These are phyloP conservation scores for Leptura quadrifasciata DNA, from an alignment of 2,888 invertebrate genomes.

Conservation along the genomic window DNA sequence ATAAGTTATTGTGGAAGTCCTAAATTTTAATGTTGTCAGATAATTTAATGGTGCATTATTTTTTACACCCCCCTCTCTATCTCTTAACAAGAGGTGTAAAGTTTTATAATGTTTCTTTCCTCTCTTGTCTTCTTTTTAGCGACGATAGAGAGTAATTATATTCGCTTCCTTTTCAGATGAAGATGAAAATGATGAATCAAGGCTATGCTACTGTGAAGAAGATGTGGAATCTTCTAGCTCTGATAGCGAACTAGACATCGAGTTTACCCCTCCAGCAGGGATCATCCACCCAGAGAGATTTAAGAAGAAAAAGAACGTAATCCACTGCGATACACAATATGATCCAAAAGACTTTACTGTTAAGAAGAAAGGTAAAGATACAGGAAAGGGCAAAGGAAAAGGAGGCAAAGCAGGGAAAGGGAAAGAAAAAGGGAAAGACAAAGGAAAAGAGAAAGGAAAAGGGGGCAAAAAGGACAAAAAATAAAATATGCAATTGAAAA, in stretches of 20 bases:
- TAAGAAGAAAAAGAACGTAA: conserved; percentile 71
- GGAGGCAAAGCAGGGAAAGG: conserved; percentile 46
- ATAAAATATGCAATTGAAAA: conserved; percentile 28
- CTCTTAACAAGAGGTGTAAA: too few relatives aligned
- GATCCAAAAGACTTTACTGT: conserved; percentile 73
- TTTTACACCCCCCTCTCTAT: too few relatives aligned
- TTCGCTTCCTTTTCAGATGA: conserved; percentile 11
- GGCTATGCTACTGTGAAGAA: conserved; percentile 58
- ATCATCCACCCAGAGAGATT: conserved; percentile 79
- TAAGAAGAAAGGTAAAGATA: conserved; percentile 52
- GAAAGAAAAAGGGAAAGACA: conserved; percentile 37
- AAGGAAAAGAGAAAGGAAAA: too few relatives aligned
- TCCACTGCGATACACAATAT: conserved; percentile 80
- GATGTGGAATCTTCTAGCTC: conserved; percentile 69
- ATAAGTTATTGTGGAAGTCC: too few relatives aligned
- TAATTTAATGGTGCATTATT: too few relatives aligned
- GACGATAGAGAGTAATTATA: too few relatives aligned
- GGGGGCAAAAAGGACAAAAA: conserved; percentile 50
- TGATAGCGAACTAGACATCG: conserved; percentile 82
- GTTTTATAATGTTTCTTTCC: too few relatives aligned
- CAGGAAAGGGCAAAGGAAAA: conserved; percentile 48
- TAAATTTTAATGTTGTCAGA: too few relatives aligned
- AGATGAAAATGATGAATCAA: conserved; percentile 43
- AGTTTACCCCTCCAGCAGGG: conserved; percentile 83
- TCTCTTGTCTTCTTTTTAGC: too few relatives aligned